These are phyloP conservation scores for Progne subis DNA, from an alignment of 2,113 vertebrate species.

Conservation along the genomic window DNA sequence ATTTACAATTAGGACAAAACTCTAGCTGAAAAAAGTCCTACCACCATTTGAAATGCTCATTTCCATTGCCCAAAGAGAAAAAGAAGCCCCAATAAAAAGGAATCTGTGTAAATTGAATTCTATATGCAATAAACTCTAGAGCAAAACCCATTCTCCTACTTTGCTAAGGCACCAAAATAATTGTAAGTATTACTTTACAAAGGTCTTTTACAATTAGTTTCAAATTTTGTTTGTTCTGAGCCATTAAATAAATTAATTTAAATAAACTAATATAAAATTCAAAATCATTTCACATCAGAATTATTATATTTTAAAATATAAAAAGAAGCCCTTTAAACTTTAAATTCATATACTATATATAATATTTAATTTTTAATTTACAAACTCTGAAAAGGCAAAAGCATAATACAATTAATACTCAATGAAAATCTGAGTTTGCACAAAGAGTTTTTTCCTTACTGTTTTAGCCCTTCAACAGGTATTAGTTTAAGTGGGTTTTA, in stretches of 20 bases:
- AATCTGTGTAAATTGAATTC: neutral
- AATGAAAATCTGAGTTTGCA: neutral
- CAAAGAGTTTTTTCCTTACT: neutral
- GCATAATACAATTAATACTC: neutral
- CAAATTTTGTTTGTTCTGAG: neutral
- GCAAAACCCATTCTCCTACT: neutral
- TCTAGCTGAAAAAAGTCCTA: neutral
- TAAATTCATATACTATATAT: neutral
- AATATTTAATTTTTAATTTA: neutral
- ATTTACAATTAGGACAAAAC: neutral
- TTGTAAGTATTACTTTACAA: neutral
- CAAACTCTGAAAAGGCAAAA: neutral
- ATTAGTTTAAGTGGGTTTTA: slow-evolving; percentile 62
- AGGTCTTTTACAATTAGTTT: neutral
- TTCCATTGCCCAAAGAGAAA: neutral
- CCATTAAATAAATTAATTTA: neutral
- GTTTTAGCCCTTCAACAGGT: slow-evolving; percentile 63
- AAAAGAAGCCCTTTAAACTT: neutral
- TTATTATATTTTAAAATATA: neutral
- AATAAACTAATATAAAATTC: neutral
- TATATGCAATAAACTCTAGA: neutral
- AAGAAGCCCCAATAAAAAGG: neutral
- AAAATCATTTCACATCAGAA: neutral
- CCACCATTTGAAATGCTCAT: neutral
- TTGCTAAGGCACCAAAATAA: neutral